Evolutionary conservation across 2,797 vertebrate genomes (phyloP).

Genomic region (Scomberomorus guttatus): DNA sequence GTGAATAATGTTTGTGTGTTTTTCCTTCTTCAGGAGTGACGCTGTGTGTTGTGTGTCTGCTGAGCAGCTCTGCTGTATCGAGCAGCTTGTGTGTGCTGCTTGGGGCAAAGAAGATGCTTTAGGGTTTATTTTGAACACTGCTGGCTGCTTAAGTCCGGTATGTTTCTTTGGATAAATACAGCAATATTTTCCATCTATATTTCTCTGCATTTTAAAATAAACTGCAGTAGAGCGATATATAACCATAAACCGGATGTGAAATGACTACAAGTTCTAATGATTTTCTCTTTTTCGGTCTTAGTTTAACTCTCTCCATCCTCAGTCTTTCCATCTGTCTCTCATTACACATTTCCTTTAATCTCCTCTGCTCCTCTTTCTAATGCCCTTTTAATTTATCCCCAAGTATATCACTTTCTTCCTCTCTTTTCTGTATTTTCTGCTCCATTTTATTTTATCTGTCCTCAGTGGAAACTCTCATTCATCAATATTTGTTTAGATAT

Average conservation of each 20-base stretch:
- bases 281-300: no score
- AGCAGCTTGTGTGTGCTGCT: neutral
- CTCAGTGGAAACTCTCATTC: no score
- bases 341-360: slow-evolving; percentile 11
- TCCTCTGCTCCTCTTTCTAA: neutral
- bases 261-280: no score
- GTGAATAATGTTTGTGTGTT: neutral
- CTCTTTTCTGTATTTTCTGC: neutral
- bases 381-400: neutral
- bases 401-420: no score
- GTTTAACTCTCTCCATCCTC: neutral
- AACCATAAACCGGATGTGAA: no score
- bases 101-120: neutral
- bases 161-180: no score
- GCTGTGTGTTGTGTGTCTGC: neutral
- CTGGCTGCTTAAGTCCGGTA: neutral
- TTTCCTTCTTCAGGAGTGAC: neutral
- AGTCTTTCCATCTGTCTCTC: neutral
- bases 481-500: no score
- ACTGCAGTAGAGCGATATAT: no score
- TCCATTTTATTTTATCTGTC: neutral
- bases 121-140: slow-evolving; percentile 22
- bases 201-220: no score
- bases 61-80: neutral
- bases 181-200: neutral